Percentiles rank a stretch among this genome's conserved stretches.
These are phyloP conservation scores for Sogatella furcifera DNA, from an alignment of 1,140 invertebrate genomes.

Conservation along the genomic window DNA sequence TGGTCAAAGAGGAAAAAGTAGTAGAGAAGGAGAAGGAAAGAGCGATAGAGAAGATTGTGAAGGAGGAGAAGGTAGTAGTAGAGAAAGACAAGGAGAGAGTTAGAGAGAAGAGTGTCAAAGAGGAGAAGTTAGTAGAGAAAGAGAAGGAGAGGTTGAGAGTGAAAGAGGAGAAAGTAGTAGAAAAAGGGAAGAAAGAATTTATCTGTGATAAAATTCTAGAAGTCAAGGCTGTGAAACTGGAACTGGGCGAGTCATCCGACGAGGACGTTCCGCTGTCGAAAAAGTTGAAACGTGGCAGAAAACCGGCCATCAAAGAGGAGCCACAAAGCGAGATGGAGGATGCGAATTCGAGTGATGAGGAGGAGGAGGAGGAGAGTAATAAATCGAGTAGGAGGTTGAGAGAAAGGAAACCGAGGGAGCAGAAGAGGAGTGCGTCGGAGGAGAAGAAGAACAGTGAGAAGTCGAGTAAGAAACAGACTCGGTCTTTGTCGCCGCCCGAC, in stretches of 20 bases:
- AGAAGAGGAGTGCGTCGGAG: conserved; percentile 5
- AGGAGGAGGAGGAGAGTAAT: neutral
- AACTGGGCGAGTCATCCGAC: conserved; percentile 2
- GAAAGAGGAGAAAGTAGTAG: conserved; percentile 12
- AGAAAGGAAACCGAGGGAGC: neutral
- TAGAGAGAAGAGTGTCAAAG: neutral
- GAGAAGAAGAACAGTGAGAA: conserved; percentile 8
- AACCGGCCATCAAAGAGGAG: conserved; percentile 10
- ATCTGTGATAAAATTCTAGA: no score
- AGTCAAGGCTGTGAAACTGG: no score
- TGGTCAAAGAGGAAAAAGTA: neutral
- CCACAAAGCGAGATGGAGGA: conserved; percentile 6
- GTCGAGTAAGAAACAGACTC: neutral
- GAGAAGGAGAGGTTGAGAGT: neutral
- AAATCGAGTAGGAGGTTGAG: conserved; percentile 3
- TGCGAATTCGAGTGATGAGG: neutral
- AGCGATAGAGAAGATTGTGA: neutral
- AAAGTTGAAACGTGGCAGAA: conserved; percentile 10
- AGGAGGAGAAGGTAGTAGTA: neutral
- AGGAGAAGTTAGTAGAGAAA: conserved; percentile 1
- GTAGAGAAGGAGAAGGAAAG: neutral
- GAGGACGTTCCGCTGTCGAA: conserved; percentile 7
- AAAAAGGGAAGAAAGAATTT: no score
- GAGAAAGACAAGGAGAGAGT: conserved; percentile 10
- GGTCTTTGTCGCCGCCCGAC: neutral